A percentile compares a stretch with the other conserved stretches of the same genome.
Conservation (phyloP, 2,113 vertebrate genomes). For the Gila orcuttii region DNA sequence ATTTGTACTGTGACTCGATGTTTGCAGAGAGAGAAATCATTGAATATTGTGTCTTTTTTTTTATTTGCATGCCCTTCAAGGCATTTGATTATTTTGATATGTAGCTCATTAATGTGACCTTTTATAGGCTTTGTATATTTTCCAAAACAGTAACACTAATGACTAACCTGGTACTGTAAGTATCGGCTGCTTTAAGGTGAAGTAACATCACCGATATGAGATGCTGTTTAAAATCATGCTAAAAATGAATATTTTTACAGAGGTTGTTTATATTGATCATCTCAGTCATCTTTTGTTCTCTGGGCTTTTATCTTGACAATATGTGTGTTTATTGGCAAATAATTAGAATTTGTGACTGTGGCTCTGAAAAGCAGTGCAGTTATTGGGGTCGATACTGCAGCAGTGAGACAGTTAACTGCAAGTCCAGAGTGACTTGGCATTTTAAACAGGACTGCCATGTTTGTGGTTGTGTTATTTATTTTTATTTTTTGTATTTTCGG, state of each 20-base stretch:
- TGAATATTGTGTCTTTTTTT: constrained; percentile 35
- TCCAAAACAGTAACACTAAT: not conserved
- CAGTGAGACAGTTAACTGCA: not conserved
- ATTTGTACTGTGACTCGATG: constrained; percentile 20
- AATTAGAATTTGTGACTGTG: constrained; percentile 7
- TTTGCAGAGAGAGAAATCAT: constrained; percentile 43
- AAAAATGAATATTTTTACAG: constrained; percentile 23
- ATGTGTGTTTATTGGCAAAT: constrained; percentile 24
- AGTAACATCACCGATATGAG: not conserved
- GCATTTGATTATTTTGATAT: constrained; percentile 30
- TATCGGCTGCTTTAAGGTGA: not conserved
- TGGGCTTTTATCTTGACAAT: constrained; percentile 18
- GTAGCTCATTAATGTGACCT: constrained; percentile 12
- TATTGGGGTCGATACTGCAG: constrained; percentile 10
- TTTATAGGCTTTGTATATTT: constrained; percentile 7
- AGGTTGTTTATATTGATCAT: constrained; percentile 19
- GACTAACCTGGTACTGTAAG: not conserved
- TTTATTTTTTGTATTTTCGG: not conserved
- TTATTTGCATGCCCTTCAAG: not conserved
- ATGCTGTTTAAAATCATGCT: not conserved
- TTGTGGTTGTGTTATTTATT: not conserved
- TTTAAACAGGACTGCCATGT: constrained; percentile 45
- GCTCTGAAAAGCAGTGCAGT: not conserved
- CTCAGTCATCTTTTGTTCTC: constrained; percentile 22
- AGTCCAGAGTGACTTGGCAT: constrained; percentile 50